Evolutionary conservation across 2,797 vertebrate species (phyloP), one percentile per base, ranked within the genome.

Genomic region (Girardinus metallicus): DNA sequence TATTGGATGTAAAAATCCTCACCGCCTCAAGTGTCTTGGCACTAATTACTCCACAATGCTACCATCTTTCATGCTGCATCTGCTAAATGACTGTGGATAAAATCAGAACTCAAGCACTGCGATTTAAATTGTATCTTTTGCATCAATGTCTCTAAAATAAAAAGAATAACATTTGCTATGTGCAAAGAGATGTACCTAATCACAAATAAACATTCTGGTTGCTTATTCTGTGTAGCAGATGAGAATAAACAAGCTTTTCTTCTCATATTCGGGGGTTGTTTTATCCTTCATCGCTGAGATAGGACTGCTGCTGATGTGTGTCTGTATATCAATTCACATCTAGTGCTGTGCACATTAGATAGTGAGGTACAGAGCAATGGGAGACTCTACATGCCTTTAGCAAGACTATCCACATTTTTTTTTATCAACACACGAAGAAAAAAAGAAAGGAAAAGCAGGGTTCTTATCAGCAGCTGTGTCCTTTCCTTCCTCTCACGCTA

Each of bases 391-490:
- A 90, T 88, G 90, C 83, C 90, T 89, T 87, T 90, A 91, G 82
- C 93, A 83, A 87, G 86, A 89, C 91, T 93, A 94, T 94, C 89
- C 80, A 85, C 91, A 87, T 26, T 53, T 26, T 88, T 92, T 94
- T 87, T 88, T 85, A 92, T 91, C 90, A 85, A 90, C 88, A 89
- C 86, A 62, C 85, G 93, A 79, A 90, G 90, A 91, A 82, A 79
- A 79, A 75, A 64, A 80, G 83, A 91, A 90, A 88, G 87, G 85
- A 88, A 75, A 90, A 91, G 90, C 83, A 90, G 82, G 88, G 81
- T 93, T 83, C 95, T 96, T 96, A 96, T 96, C 94, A 92, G 93
- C 90, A 86, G 88, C 90, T 88, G 85, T 94, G 94, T 94, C 93
- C 94, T 94, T 95, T 91, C 85, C 91, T 92, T 96, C 95, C 95